Conservation (phyloP, 2,113 vertebrate species). For the Falco punctatus region DNA sequence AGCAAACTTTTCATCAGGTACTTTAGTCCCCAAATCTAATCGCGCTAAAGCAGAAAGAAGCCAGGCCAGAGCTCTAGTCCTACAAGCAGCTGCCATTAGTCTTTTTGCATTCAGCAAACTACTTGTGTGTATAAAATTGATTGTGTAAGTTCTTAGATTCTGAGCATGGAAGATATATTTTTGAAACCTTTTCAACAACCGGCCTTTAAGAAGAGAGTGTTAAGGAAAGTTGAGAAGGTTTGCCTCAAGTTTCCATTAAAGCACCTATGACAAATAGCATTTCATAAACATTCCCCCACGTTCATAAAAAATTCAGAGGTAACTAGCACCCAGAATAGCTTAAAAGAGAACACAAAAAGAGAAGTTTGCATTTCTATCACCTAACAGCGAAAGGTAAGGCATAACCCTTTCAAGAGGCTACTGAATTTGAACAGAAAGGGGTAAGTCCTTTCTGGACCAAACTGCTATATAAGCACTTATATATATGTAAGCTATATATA, state of each 20-base stretch:
- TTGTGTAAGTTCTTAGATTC: not conserved
- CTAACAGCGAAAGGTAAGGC: not conserved
- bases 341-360: not conserved
- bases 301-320: not conserved
- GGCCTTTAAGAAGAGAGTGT: not conserved
- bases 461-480: not conserved
- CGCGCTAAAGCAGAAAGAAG: not conserved
- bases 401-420: not conserved
- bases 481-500: too few relatives aligned
- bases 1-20: not conserved
- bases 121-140: not conserved
- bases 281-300: not conserved
- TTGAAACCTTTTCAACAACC: constrained; percentile 12
- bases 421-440: not conserved
- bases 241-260: constrained; percentile 18
- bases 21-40: not conserved
- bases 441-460: not conserved
- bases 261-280: fast-evolving
- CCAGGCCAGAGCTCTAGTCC: not conserved
- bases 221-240: not conserved
- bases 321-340: not conserved
- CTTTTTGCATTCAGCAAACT: not conserved
- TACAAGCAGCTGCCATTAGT: not conserved
- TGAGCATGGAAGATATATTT: not conserved
- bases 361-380: not conserved